Evolutionary conservation across 2,797 vertebrate genomes (phyloP).

Genomic region (Oceanodroma leucorhoa): DNA sequence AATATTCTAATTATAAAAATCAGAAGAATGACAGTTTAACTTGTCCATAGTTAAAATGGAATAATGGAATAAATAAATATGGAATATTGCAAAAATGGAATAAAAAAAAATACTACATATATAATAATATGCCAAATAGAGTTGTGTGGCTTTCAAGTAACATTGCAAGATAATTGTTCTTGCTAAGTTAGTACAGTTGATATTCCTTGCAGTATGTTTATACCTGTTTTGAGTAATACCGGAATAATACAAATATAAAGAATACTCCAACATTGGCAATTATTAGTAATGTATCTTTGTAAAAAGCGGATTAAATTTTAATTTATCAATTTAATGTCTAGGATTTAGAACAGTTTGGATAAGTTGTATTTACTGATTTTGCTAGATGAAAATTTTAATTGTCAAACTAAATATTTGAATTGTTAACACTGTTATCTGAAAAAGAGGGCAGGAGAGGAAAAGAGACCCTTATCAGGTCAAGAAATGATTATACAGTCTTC

Average conservation of each 20-base stretch:
- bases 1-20: not conserved
- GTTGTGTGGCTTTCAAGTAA: not conserved
- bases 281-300: not conserved
- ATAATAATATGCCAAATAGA: not conserved
- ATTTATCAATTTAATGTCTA: not conserved
- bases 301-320: not conserved
- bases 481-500: not conserved
- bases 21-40: not conserved
- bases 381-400: not conserved
- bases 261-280: not conserved
- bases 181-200: not conserved
- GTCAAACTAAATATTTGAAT: not conserved
- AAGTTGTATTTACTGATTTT: not conserved
- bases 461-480: not conserved
- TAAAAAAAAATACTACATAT: not conserved
- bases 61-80: too few relatives aligned
- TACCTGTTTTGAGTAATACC: not conserved
- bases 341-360: not conserved
- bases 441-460: not conserved
- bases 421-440: not conserved
- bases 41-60: too few relatives aligned
- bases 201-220: not conserved
- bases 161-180: not conserved
- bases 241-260: not conserved
- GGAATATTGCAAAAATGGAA: too few relatives aligned